A percentile compares a stretch with the other conserved stretches of the same genome.
Evolutionary conservation across 1,140 invertebrate species (phyloP).

Genomic region (Pygmarrhopalites habei): DNA sequence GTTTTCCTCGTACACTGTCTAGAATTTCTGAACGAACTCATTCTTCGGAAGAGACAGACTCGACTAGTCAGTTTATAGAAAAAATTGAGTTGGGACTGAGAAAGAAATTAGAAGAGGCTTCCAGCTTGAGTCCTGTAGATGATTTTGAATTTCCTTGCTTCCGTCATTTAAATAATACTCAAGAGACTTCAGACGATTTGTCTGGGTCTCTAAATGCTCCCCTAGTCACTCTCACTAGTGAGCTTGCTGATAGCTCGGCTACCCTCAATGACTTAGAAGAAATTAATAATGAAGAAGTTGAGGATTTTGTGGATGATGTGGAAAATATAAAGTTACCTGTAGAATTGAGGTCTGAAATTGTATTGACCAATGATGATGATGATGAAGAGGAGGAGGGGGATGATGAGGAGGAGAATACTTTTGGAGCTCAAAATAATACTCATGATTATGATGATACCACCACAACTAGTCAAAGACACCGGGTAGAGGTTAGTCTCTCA

Average conservation of each 20-base stretch:
- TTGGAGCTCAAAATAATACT: constrained; percentile 8
- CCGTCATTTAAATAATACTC: constrained; percentile 9
- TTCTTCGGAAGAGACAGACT: constrained; percentile 20
- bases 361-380: constrained; percentile 6
- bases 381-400: neutral
- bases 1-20: constrained; percentile 18
- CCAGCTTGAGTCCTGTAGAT: constrained; percentile 18
- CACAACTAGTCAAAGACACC: constrained; percentile 12
- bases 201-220: constrained; percentile 26
- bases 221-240: constrained; percentile 34
- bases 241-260: constrained; percentile 32
- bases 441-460: neutral
- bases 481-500: constrained; percentile 20
- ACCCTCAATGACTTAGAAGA: constrained; percentile 39
- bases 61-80: constrained; percentile 31
- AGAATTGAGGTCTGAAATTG: constrained; percentile 1
- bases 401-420: constrained; percentile 9
- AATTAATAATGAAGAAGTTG: constrained; percentile 29
- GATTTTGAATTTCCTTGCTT: constrained; percentile 14
- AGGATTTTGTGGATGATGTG: constrained; percentile 15
- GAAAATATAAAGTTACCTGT: constrained; percentile 10
- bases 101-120: constrained; percentile 19
- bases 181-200: constrained; percentile 16
- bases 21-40: constrained; percentile 33
- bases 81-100: constrained; percentile 35